Conservation (phyloP, 2,888 invertebrate species). For the Clostera curtula region DNA sequence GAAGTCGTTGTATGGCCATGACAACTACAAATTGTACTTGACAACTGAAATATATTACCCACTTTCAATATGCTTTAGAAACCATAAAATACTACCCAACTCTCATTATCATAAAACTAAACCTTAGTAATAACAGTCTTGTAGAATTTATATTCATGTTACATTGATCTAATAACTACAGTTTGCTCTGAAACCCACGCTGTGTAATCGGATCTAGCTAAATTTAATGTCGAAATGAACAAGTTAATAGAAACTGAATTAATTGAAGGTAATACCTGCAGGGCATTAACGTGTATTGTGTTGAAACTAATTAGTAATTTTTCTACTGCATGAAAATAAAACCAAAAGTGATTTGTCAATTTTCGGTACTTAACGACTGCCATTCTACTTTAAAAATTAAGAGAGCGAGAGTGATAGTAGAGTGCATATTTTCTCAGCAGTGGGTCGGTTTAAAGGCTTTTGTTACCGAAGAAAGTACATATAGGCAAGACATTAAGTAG, state of each 20-base stretch:
- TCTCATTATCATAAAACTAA: conserved; percentile 27
- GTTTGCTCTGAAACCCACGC: conserved; percentile 30
- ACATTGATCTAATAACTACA: conserved; percentile 33
- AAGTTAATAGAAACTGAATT: conserved; percentile 33
- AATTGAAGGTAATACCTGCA: conserved; percentile 13
- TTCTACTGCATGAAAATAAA: no score
- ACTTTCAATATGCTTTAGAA: conserved; percentile 16
- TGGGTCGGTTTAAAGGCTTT: no score
- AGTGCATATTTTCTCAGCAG: no score
- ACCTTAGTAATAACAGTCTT: conserved; percentile 30
- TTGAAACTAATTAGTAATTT: no score
- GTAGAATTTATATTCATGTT: conserved; percentile 23
- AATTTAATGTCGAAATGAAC: conserved; percentile 33
- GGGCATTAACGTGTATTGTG: no score
- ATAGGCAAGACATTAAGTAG: no score
- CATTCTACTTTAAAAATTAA: no score
- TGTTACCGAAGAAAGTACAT: no score
- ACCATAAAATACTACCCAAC: conserved; percentile 20
- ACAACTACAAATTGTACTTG: neutral
- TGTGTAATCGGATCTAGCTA: conserved; percentile 35
- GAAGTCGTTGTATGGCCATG: no score
- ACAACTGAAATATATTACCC: neutral
- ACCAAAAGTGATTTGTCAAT: no score
- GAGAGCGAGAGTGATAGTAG: no score
- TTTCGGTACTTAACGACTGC: no score